These are phyloP conservation scores for Acanthopagrus latus DNA, from an alignment of 2,797 vertebrate species.

Conservation along the genomic window DNA sequence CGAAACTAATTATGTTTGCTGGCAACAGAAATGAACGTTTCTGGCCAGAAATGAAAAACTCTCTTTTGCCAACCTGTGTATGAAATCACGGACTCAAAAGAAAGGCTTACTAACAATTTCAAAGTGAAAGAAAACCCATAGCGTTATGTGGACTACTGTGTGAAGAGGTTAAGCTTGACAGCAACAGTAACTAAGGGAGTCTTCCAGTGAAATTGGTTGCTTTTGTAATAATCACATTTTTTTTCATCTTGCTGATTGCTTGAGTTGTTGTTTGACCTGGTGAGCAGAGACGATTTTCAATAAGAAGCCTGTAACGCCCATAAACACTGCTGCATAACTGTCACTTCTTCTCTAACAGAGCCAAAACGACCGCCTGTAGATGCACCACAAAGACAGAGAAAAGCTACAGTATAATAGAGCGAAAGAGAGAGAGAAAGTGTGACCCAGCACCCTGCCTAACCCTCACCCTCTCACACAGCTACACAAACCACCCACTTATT, in stretches of 20 bases:
- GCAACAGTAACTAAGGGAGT: neutral
- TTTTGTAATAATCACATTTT: neutral
- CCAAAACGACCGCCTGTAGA: neutral
- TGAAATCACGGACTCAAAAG: neutral
- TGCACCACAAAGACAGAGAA: conserved; percentile 29
- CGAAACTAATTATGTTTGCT: neutral
- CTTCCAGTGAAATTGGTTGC: neutral
- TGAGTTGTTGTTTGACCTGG: neutral
- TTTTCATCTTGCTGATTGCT: neutral
- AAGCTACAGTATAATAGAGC: conserved; percentile 38
- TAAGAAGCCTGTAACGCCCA: neutral
- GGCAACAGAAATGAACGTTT: no score
- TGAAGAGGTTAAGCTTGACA: neutral
- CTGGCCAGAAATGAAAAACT: neutral
- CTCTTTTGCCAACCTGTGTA: neutral
- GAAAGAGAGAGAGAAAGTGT: conserved; percentile 45
- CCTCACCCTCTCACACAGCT: conserved; percentile 63
- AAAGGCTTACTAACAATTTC: neutral
- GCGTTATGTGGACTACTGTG: neutral
- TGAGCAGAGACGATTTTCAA: no score
- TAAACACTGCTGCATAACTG: conserved; percentile 8
- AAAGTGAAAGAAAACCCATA: no score
- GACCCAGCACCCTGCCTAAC: conserved; percentile 52
- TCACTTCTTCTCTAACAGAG: conserved; percentile 19
- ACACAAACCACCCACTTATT: conserved; percentile 67